Evolutionary conservation across 2,797 vertebrate species (phyloP).

Genomic region (Microctenopoma steveboyesi): DNA sequence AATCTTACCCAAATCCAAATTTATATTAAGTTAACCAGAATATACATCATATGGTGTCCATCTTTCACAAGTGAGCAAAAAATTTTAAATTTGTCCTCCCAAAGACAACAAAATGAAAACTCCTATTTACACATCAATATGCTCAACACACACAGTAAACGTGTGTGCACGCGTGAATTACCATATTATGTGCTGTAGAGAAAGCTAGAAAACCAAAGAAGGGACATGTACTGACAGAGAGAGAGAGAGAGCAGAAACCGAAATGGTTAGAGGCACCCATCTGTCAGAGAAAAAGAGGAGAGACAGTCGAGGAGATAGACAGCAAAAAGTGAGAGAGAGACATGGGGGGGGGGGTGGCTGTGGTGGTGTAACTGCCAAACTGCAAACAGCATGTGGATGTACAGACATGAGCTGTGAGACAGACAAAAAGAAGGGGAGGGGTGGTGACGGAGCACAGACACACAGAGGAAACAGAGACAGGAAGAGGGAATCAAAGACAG

Average conservation of each 20-base stretch:
- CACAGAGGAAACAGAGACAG: constrained; percentile 53
- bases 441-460: constrained; percentile 13
- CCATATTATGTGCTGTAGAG: constrained; percentile 29
- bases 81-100: background rate
- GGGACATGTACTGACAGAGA: constrained; percentile 23
- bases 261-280: constrained; percentile 68
- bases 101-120: constrained; percentile 5
- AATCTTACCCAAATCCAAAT: background rate
- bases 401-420: constrained; percentile 51
- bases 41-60: background rate
- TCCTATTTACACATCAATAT: constrained; percentile 26
- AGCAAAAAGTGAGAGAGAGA: constrained; percentile 27
- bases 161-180: constrained; percentile 42
- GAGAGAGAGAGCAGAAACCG: constrained; percentile 35
- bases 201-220: constrained; percentile 37
- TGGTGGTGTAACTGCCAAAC: constrained; percentile 46
- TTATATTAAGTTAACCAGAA: background rate
- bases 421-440: constrained; percentile 30
- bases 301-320: constrained; percentile 45
- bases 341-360: background rate
- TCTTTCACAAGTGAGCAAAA: constrained; percentile 13
- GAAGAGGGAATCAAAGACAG: constrained; percentile 69
- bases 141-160: constrained; percentile 21
- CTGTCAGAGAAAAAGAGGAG: constrained; percentile 64
- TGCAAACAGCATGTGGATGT: constrained; percentile 63